A percentile compares a stretch with the other conserved stretches of the same genome.
Conservation (phyloP, 2,888 invertebrate species). For the Resseliella maxima region DNA sequence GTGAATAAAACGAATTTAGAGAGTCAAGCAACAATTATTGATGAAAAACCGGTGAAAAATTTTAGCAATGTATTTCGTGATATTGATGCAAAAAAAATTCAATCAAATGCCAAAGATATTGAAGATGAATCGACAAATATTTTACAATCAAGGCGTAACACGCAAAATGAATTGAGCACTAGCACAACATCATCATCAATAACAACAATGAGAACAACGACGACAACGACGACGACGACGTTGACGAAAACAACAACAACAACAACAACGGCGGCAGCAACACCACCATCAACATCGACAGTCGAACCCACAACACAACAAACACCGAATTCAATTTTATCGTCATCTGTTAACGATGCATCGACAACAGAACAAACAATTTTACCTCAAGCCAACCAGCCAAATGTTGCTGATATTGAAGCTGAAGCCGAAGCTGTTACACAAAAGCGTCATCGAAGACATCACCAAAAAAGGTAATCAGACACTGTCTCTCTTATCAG, state of each 20-base stretch:
- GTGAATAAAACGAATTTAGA: constrained; percentile 2
- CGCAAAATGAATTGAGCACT: not conserved
- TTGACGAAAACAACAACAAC: not conserved
- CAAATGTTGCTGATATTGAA: not conserved
- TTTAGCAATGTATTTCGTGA: constrained; percentile 35
- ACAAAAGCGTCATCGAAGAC: constrained; percentile 65
- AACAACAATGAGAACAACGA: not conserved
- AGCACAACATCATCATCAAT: not conserved
- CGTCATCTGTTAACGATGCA: constrained; percentile 9
- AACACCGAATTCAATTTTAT: not conserved
- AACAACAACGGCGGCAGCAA: not conserved
- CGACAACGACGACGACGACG: constrained; percentile 20
- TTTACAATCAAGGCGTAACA: constrained; percentile 62
- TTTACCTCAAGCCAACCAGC: not conserved
- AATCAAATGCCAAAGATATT: constrained; percentile 68
- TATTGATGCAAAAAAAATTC: constrained; percentile 66
- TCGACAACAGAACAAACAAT: not conserved
- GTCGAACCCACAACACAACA: too few species aligned
- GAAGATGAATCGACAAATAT: constrained; percentile 67
- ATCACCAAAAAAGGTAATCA: constrained; percentile 65
- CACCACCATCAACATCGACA: not conserved
- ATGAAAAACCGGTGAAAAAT: constrained; percentile 47
- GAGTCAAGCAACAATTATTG: not conserved
- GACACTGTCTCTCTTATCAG: too few species aligned
- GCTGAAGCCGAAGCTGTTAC: constrained; percentile 61